These are phyloP conservation scores for Cacajao melanocephalus DNA, from an alignment of 2,797 vertebrate species.

Conservation along the genomic window DNA sequence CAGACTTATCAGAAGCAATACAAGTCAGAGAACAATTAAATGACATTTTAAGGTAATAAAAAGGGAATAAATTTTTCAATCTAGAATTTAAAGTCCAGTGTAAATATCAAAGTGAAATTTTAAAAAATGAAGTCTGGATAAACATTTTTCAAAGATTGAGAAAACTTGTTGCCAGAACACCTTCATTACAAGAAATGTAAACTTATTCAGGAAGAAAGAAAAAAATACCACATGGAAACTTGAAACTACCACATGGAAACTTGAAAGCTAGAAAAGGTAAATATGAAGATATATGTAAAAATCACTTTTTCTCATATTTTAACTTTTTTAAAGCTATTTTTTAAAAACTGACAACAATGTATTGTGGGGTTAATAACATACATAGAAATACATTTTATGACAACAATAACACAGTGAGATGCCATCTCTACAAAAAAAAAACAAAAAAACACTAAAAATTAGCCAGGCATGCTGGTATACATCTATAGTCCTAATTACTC, in stretches of 20 bases:
- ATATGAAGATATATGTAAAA: not conserved
- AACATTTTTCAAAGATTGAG: not conserved
- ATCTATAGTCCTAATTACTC: too few species aligned
- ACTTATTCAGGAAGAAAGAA: not conserved
- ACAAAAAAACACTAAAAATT: too few species aligned
- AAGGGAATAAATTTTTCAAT: not conserved
- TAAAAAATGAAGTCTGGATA: not conserved
- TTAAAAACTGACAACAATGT: not conserved
- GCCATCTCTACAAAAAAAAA: too few species aligned
- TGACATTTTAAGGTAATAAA: not conserved
- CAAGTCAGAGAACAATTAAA: not conserved
- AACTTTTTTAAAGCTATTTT: not conserved
- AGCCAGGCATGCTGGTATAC: too few species aligned
- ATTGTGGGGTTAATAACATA: not conserved
- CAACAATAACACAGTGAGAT: not conserved
- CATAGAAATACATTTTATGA: not conserved
- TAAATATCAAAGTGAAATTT: not conserved
- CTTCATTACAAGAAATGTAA: not conserved
- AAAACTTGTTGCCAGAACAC: not conserved
- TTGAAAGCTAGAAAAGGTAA: not conserved
- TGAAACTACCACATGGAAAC: not conserved
- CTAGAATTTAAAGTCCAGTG: not conserved
- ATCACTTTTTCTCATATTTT: not conserved
- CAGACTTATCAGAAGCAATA: not conserved
- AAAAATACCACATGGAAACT: constrained; percentile 24